A percentile compares a stretch with the other conserved stretches of the same genome.
These are phyloP conservation scores for Oxystoma pomonae DNA, from an alignment of 2,888 invertebrate genomes.

Conservation along the genomic window DNA sequence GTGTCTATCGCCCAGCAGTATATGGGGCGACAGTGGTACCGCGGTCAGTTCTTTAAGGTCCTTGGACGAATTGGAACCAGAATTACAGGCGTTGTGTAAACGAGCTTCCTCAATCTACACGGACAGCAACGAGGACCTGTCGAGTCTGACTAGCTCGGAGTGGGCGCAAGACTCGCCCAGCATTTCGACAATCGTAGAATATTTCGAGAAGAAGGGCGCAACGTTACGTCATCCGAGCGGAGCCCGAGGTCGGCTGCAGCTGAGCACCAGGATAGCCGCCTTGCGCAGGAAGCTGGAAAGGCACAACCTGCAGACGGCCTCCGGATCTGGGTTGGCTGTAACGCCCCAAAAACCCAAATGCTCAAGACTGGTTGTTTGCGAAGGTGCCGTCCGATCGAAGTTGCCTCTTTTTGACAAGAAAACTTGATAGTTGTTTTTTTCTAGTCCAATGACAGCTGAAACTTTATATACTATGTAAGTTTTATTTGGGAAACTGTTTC, in stretches of 20 bases:
- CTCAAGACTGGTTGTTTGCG: conserved; percentile 72
- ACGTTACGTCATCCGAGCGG: conserved; percentile 52
- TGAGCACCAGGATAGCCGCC: conserved; percentile 43
- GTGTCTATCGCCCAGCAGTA: conserved; percentile 44
- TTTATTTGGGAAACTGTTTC: neutral
- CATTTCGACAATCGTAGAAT: conserved; percentile 82
- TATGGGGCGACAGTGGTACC: conserved; percentile 55
- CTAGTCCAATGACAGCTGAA: neutral
- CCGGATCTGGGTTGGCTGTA: conserved; percentile 19
- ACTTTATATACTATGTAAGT: no score
- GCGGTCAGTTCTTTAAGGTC: conserved; percentile 57
- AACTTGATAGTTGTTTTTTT: conserved; percentile 2
- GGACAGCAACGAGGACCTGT: conserved; percentile 82
- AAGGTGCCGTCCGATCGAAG: conserved; percentile 83
- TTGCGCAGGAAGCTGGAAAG: conserved; percentile 41
- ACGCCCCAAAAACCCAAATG: conserved; percentile 49
- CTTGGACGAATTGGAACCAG: conserved; percentile 57
- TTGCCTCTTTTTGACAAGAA: conserved; percentile 80
- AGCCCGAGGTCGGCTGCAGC: conserved; percentile 42
- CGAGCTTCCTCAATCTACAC: conserved; percentile 80
- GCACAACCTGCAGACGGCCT: conserved; percentile 28
- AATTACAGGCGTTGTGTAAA: conserved; percentile 57
- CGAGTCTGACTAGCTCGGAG: conserved; percentile 75
- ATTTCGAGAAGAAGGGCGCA: conserved; percentile 76
- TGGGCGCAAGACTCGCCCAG: conserved; percentile 61